Evolutionary conservation across 2,888 invertebrate species (phyloP).

Genomic region (Drosophila anceps): DNA sequence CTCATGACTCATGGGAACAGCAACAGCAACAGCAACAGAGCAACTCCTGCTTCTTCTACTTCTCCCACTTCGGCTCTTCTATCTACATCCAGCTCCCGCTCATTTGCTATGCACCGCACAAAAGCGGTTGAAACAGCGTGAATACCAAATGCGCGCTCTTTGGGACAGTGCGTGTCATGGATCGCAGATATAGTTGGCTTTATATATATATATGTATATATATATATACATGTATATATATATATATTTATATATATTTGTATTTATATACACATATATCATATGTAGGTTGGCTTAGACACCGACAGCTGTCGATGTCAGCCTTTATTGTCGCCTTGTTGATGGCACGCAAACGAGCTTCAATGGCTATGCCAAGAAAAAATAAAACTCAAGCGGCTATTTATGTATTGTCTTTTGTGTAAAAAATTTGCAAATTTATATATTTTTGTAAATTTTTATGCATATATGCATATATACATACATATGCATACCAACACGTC

Average conservation of each 20-base stretch:
- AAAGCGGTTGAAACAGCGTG: conserved; percentile 56
- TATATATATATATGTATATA: neutral
- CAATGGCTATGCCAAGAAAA: conserved; percentile 14
- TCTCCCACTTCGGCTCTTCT: neutral
- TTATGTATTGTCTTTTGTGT: neutral
- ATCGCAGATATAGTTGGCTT: conserved; percentile 34
- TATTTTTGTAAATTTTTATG: neutral
- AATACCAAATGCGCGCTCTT: conserved; percentile 64
- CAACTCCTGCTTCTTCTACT: neutral
- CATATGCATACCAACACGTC: conserved; percentile 35
- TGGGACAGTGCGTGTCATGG: conserved; percentile 50
- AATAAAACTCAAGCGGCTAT: neutral
- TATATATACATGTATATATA: neutral
- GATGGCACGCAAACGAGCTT: conserved; percentile 8
- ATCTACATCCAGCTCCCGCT: conserved; percentile 22
- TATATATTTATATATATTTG: conserved; percentile 5
- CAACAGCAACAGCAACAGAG: neutral
- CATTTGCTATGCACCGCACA: conserved; percentile 74
- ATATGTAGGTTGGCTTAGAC: conserved; percentile 24
- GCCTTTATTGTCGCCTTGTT: conserved; percentile 49
- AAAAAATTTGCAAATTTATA: conserved; percentile 4
- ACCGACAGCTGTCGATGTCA: conserved; percentile 28
- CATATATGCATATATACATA: neutral
- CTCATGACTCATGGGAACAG: conserved; percentile 60
- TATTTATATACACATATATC: conserved; percentile 5